Base-by-base conservation (phyloP, 2,113 vertebrate species). In the Mustela nigripes region DNA sequence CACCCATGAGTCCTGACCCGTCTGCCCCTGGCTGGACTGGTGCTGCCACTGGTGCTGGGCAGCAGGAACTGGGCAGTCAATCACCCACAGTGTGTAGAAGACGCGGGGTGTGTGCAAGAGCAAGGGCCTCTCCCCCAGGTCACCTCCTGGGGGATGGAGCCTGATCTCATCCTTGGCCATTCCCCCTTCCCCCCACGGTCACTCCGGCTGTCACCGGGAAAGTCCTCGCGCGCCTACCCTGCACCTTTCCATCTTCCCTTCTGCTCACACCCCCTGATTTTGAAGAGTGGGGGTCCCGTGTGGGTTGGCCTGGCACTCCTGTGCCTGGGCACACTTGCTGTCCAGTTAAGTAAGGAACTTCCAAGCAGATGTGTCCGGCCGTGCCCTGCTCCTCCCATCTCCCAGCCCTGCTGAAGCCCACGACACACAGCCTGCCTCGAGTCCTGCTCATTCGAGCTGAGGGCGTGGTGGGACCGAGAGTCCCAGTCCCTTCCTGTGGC, bases 241-340 rank as follows among this genome's bases (percentile, higher is more conserved):
- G 58, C 60, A 58, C 94, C 87, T 94, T 92, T 92, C 97, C 67
- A n/a, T 91, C 81, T 83, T 96, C 91, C 94, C 82, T 67, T 65
- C 92, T 80, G 80, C 62, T 86, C 2, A 0, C 14, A 60, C 50
- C 42, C 82, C 4, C 12, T 83, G 91, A 96, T 97, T 79, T 0
- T 0, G 80, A 65, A 96, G 48, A 0, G 36, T 45, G 12, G 2
- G 0, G 83, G 89, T 92, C 97, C 83, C 21, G 14, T 0, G 0
- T 82, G 62, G 22, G 53, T 84, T 53, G 74, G 81, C 83, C 45
- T 0, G 67, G 83, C 50, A 2, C 0, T 0, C 3, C 1, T 11
- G 53, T 0, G 0, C 86, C 94, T 81, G 50, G 96, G 97, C 76
- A 80, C 89, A 87, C 97, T 80, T 42, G 0, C 89, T 9, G 11